Percentiles rank a stretch among this genome's conserved stretches.
These are phyloP conservation scores for Proterorhinus semilunaris DNA, from an alignment of 2,113 vertebrate species.

Conservation along the genomic window DNA sequence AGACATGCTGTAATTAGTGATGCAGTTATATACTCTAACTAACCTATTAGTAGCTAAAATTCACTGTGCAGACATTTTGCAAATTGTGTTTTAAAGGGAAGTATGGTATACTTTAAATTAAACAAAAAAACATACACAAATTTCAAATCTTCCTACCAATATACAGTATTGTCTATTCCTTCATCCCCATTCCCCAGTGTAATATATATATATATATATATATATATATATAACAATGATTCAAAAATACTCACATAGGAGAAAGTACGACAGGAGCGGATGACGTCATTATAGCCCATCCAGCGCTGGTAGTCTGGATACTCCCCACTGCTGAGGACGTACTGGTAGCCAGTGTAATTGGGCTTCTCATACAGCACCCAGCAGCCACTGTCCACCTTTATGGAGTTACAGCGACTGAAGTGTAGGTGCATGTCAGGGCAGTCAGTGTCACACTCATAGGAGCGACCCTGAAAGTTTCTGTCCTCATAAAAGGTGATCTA, in stretches of 20 bases:
- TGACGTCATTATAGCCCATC: slow-evolving; percentile 69
- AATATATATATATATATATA: no score
- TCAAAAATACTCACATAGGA: slow-evolving; percentile 58
- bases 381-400: slow-evolving; percentile 50
- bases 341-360: slow-evolving; percentile 67
- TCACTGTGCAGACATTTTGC: no score
- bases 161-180: not conserved
- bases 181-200: no score
- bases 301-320: slow-evolving; percentile 70
- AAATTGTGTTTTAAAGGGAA: no score
- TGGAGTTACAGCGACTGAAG: slow-evolving; percentile 49
- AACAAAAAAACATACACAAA: no score
- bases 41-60: no score
- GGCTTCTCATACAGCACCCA: slow-evolving; percentile 73
- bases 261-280: slow-evolving; percentile 67
- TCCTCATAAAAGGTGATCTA: slow-evolving; percentile 76
- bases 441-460: slow-evolving; percentile 68
- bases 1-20: no score
- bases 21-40: no score
- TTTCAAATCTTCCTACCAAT: no score
- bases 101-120: no score
- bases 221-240: not conserved
- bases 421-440: slow-evolving; percentile 66
- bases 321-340: slow-evolving; percentile 66
- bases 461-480: slow-evolving; percentile 71